Evolutionary conservation across 2,888 invertebrate genomes (phyloP).

Genomic region (Seladonia tumulorum): DNA sequence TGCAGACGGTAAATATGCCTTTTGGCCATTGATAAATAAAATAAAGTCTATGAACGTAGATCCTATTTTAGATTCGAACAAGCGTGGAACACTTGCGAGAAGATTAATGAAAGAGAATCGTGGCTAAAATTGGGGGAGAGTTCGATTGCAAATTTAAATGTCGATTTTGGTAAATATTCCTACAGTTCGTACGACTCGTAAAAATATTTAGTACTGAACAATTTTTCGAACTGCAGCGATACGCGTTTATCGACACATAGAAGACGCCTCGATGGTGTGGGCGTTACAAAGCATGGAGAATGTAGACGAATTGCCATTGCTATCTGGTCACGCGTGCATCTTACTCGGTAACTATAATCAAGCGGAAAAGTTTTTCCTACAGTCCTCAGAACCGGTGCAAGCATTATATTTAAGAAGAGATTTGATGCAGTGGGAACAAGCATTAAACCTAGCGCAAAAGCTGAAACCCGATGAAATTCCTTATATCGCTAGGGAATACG

Average conservation of each 20-base stretch:
- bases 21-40: background rate
- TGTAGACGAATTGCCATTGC: slow-evolving; percentile 92
- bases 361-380: slow-evolving; percentile 92
- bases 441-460: slow-evolving; percentile 92
- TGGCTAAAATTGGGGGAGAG: slow-evolving; percentile 92
- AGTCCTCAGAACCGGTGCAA: slow-evolving; percentile 88
- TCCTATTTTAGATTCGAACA: slow-evolving; percentile 86
- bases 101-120: slow-evolving; percentile 88
- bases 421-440: slow-evolving; percentile 97
- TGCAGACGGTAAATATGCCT: slow-evolving; percentile 76
- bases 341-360: slow-evolving; percentile 91
- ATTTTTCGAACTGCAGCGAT: slow-evolving; percentile 87
- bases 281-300: slow-evolving; percentile 92
- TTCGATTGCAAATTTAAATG: slow-evolving; percentile 92
- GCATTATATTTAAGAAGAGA: slow-evolving; percentile 95
- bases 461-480: slow-evolving; percentile 94
- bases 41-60: slow-evolving; percentile 7
- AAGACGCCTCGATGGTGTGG: slow-evolving; percentile 96
- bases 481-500: slow-evolving; percentile 95
- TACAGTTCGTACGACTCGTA: background rate
- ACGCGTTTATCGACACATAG: slow-evolving; percentile 93
- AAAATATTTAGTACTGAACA: slow-evolving; percentile 18
- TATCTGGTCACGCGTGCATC: slow-evolving; percentile 89
- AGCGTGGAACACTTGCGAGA: slow-evolving; percentile 90
- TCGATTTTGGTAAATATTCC: slow-evolving; percentile 90